Conservation (phyloP, 2,888 invertebrate species). For the Euzetes globulus region DNA sequence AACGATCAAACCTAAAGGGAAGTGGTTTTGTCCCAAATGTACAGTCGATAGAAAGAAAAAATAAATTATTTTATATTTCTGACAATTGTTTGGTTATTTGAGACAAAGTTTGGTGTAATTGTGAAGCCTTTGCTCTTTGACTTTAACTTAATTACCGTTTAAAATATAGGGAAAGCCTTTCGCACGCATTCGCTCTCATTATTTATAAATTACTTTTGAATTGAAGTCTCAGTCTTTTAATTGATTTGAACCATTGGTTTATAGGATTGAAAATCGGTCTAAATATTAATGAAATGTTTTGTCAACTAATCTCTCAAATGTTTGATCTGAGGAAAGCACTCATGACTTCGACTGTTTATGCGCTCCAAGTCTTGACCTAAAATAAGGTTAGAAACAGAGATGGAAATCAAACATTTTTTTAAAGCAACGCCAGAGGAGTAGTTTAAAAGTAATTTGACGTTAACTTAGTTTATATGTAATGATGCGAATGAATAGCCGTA, state of each 20-base stretch:
- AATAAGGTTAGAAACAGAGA: conserved; percentile 24
- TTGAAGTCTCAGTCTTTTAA: neutral
- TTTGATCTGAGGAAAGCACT: neutral
- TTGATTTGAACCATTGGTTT: neutral
- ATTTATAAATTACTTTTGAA: neutral
- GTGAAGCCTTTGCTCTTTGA: neutral
- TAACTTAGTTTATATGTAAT: conserved; percentile 15
- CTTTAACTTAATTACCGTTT: neutral
- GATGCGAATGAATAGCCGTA: conserved; percentile 9
- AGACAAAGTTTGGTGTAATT: neutral
- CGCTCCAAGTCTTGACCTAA: conserved; percentile 15
- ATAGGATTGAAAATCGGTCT: neutral
- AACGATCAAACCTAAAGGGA: conserved; percentile 84
- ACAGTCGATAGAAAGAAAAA: conserved; percentile 51
- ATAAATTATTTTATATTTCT: conserved; percentile 34
- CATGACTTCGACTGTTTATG: neutral
- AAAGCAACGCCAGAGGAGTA: conserved; percentile 26
- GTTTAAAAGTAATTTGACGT: conserved; percentile 1
- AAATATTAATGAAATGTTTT: neutral
- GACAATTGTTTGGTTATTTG: neutral
- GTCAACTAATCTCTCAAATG: neutral
- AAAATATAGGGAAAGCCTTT: neutral
- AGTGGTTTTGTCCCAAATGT: conserved; percentile 93
- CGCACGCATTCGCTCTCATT: neutral
- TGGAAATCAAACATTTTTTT: conserved; percentile 25